phyloP scores from a whole-genome alignment of 2,797 vertebrate genomes.

The Hybognathus amarus region DNA sequence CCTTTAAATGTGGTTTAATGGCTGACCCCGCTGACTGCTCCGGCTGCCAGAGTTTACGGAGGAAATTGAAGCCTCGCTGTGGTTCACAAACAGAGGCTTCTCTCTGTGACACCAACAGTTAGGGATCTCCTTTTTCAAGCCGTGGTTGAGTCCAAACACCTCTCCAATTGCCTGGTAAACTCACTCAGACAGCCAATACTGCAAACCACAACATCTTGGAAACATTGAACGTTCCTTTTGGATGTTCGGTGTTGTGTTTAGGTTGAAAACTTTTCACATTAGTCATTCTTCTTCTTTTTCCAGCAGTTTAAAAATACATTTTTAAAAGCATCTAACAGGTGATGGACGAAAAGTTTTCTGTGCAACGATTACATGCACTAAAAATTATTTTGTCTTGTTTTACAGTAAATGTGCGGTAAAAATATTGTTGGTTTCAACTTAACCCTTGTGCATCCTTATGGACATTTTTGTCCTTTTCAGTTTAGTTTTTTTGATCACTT shows the following conservation, averaged over 20 bases:
- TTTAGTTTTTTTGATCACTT: too few relatives aligned
- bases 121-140: constrained; percentile 41
- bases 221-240: background rate
- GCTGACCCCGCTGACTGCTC: constrained; percentile 46
- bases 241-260: constrained; percentile 38
- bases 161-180: constrained; percentile 36
- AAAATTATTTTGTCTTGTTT: background rate
- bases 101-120: constrained; percentile 38
- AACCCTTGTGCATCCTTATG: too few relatives aligned
- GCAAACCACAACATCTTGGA: constrained; percentile 28
- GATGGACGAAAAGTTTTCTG: background rate
- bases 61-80: constrained; percentile 55
- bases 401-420: background rate
- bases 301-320: background rate
- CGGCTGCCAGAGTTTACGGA: constrained; percentile 50
- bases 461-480: too few relatives aligned
- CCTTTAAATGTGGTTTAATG: constrained; percentile 57
- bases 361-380: background rate
- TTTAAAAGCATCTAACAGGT: background rate
- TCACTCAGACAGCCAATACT: constrained; percentile 13
- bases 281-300: background rate
- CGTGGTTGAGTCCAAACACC: constrained; percentile 27
- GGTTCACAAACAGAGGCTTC: constrained; percentile 45
- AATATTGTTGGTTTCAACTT: too few relatives aligned
- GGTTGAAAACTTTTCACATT: background rate